Conservation (phyloP, 2,113 vertebrate species). For the Zosterops japonicus region DNA sequence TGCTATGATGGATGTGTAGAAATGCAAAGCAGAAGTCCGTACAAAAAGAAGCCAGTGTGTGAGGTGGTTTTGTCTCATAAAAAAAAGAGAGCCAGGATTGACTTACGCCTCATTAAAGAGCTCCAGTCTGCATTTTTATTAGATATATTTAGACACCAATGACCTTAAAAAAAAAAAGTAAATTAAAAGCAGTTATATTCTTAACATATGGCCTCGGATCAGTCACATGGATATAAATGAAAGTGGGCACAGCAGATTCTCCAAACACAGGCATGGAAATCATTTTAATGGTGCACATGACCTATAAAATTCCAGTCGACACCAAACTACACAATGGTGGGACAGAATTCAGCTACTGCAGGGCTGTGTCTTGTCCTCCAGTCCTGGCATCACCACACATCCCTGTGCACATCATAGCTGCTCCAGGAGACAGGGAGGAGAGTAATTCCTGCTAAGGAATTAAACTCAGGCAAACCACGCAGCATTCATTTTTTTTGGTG, state of each 20-base stretch:
- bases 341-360: background rate
- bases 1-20: constrained; percentile 9
- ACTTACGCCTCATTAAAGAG: constrained; percentile 18
- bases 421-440: background rate
- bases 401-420: background rate
- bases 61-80: constrained; percentile 24
- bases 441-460: background rate
- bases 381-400: fast-evolving
- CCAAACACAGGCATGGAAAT: background rate
- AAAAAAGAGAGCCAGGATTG: background rate
- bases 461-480: background rate
- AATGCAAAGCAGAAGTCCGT: constrained; percentile 34
- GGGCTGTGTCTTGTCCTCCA: background rate
- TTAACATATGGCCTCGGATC: background rate
- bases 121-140: constrained; percentile 31
- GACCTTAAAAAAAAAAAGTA: background rate
- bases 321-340: background rate
- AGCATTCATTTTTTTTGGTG: background rate
- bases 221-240: background rate
- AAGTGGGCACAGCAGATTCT: background rate
- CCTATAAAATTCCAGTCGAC: background rate
- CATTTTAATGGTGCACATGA: background rate
- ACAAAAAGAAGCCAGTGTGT: constrained; percentile 7
- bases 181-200: background rate
- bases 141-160: background rate